Base-by-base conservation (phyloP, 1,140 invertebrate genomes). In the Drosophila obscura region DNA sequence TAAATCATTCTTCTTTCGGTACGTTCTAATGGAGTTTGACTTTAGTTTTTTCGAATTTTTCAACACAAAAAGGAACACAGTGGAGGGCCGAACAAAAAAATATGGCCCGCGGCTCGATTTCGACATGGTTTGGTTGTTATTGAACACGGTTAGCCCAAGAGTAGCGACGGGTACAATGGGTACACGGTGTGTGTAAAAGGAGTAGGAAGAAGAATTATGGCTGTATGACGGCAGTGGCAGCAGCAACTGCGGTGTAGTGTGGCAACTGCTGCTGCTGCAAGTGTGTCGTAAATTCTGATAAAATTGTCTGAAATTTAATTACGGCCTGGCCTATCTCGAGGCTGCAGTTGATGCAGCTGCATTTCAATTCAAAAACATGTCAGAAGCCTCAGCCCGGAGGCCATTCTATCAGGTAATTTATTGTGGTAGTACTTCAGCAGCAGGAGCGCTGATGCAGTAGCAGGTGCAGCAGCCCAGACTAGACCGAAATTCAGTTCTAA, bases 271-370 rank as follows among this genome's bases (percentile, higher is more conserved):
- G 52, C 52, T 24, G n/a, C 39, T 19, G 50, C 50, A 52, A 61
- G 31, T 28, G 51, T 56, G 65, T 65, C 83, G 76, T 77, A 88
- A 82, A 87, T 88, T 87, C 61, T 88, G 83, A 77, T 82, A 78
- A 82, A 87, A 82, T 82, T 77, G 31, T 72, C 84, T 48, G 65
- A 88, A 88, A 87, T 87, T 87, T 87, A 87, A 87, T 88, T 88
- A 88, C 80, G 62, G 22, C 24, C 55, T 50, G 44, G 55, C 62
- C 59, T 19, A 53, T 39, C 39, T 44, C 19, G 50, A 28, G 45
- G 51, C 66, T 44, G 15, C 43, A 24, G 35, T n/a, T 19, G 49
- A 22, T 69, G 64, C 69, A 81, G 72, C 55, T 72, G 71, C 67
- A 68, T 73, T 67, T 78, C 76, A 71, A 80, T 76, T 75, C 58